phyloP scores from a whole-genome alignment of 2,797 vertebrate genomes.

The Lateolabrax maculatus region DNA sequence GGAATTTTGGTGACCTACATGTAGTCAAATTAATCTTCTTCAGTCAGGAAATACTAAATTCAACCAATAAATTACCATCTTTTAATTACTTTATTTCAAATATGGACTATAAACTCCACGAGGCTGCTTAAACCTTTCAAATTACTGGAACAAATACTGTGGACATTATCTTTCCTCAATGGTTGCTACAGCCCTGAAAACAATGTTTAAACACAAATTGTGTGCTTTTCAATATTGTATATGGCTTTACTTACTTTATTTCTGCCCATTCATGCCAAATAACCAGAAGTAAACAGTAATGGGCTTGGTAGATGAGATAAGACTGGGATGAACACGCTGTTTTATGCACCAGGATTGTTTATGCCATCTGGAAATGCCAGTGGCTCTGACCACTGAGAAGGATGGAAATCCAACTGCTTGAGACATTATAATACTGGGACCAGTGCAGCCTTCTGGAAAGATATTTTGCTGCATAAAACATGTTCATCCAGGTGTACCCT shows the following conservation, averaged over 20 bases:
- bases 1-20: not conserved
- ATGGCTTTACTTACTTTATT: no score
- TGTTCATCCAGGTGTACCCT: conserved; percentile 45
- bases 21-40: not conserved
- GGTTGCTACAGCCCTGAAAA: not conserved
- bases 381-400: conserved; percentile 33
- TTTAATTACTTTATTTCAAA: not conserved
- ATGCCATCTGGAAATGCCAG: conserved; percentile 32
- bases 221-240: not conserved
- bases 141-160: not conserved
- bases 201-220: not conserved
- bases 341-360: conserved; percentile 41
- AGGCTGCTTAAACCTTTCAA: not conserved
- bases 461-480: conserved; percentile 51
- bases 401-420: conserved; percentile 32
- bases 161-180: not conserved
- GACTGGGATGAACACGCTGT: conserved; percentile 31
- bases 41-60: not conserved
- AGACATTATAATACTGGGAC: conserved; percentile 33
- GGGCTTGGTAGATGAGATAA: conserved; percentile 39
- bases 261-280: not conserved
- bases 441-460: conserved; percentile 29
- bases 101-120: not conserved
- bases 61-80: not conserved
- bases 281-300: conserved; percentile 19